Conservation (phyloP, 2,888 invertebrate species). For the Heliothis peltigera region DNA sequence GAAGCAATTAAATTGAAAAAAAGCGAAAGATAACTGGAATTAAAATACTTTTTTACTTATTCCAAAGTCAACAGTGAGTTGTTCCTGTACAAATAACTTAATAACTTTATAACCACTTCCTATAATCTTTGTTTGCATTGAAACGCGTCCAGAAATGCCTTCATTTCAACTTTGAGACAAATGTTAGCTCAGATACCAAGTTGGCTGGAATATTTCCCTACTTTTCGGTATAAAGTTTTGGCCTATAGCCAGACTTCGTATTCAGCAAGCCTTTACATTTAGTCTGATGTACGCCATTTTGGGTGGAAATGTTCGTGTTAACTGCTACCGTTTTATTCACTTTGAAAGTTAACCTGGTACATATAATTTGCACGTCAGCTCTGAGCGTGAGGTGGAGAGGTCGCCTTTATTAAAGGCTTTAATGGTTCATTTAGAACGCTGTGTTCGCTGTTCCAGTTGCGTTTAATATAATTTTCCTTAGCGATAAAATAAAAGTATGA, state of each 20-base stretch:
- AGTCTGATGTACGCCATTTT: constrained; percentile 35
- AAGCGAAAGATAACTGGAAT: no score
- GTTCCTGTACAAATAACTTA: neutral
- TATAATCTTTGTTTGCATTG: constrained; percentile 31
- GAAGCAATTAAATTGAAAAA: no score
- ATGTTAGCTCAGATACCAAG: constrained; percentile 41
- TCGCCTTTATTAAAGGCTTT: constrained; percentile 13
- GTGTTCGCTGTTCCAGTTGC: neutral
- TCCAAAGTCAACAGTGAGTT: neutral
- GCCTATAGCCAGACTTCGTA: constrained; percentile 53
- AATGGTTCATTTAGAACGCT: constrained; percentile 25
- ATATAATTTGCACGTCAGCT: constrained; percentile 45
- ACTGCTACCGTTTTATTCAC: constrained; percentile 42
- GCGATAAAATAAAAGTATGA: neutral
- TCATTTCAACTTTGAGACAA: constrained; percentile 36
- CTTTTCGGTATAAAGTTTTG: constrained; percentile 47
- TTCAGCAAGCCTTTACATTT: constrained; percentile 45
- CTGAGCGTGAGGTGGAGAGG: constrained; percentile 18
- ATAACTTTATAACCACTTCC: constrained; percentile 32
- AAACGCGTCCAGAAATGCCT: constrained; percentile 43
- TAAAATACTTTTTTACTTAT: neutral
- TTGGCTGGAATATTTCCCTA: constrained; percentile 50
- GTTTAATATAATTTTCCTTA: neutral
- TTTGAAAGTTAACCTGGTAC: constrained; percentile 26
- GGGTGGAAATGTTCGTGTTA: constrained; percentile 47